phyloP scores from a whole-genome alignment of 2,797 vertebrate genomes.

The Pipistrellus nathusii region DNA sequence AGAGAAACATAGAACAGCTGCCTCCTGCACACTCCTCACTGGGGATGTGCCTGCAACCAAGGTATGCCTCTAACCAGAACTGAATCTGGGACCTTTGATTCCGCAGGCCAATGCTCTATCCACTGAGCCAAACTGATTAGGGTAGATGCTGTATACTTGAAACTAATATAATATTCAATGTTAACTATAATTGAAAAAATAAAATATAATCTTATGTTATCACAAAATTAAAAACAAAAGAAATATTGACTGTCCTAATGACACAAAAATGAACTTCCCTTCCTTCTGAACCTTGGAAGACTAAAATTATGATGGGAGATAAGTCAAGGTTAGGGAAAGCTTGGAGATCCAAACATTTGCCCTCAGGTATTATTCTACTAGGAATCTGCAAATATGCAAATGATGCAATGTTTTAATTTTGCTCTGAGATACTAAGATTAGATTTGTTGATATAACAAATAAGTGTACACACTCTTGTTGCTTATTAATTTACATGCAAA shows the following conservation, averaged over 20 bases:
- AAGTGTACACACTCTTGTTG: background rate
- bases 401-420: background rate
- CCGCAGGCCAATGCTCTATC: too few relatives aligned
- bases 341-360: background rate
- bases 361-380: background rate
- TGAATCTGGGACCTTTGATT: too few relatives aligned
- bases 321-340: background rate
- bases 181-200: background rate
- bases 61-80: too few relatives aligned
- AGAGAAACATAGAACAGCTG: too few relatives aligned
- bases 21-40: too few relatives aligned
- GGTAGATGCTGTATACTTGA: background rate
- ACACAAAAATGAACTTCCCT: background rate
- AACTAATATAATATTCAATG: background rate
- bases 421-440: background rate
- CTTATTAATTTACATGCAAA: constrained; percentile 11
- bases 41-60: too few relatives aligned
- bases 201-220: background rate
- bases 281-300: background rate
- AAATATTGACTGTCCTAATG: background rate
- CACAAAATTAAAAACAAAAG: background rate
- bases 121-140: too few relatives aligned
- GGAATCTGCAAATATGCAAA: background rate
- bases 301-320: background rate
- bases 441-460: background rate